A percentile compares a stretch with the other conserved stretches of the same genome.
Conservation (phyloP, 2,888 invertebrate genomes). For the Helicoverpa assulta region DNA sequence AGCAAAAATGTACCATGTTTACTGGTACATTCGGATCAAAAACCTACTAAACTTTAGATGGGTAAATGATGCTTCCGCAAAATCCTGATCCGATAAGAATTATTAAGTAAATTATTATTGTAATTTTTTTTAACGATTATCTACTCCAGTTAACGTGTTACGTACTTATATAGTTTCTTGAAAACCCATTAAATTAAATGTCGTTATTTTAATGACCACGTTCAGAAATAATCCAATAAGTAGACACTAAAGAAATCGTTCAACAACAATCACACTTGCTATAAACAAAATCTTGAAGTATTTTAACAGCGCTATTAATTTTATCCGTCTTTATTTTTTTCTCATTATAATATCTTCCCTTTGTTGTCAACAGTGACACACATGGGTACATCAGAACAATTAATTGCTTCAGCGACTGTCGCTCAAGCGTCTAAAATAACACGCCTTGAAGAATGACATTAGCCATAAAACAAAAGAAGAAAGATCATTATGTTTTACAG, state of each 20-base stretch:
- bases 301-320: not conserved
- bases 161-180: too few relatives aligned
- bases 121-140: not conserved
- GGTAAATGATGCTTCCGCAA: too few relatives aligned
- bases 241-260: not conserved
- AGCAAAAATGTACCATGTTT: too few relatives aligned
- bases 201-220: too few relatives aligned
- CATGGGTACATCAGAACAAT: conserved; percentile 36
- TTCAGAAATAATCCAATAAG: not conserved
- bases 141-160: too few relatives aligned
- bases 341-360: not conserved
- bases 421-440: conserved; percentile 56
- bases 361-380: conserved; percentile 26
- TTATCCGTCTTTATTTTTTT: conserved; percentile 3
- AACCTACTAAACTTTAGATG: too few relatives aligned
- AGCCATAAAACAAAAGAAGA: conserved; percentile 41
- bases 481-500: conserved; percentile 6
- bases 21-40: too few relatives aligned
- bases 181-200: too few relatives aligned
- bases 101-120: not conserved
- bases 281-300: not conserved
- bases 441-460: conserved; percentile 40
- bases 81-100: too few relatives aligned
- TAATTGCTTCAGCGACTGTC: conserved; percentile 54
- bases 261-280: not conserved